Evolutionary conservation across 1,140 invertebrate genomes (phyloP), one percentile per base, ranked within the genome.

Genomic region (Lordiphosa clarofinis): DNA sequence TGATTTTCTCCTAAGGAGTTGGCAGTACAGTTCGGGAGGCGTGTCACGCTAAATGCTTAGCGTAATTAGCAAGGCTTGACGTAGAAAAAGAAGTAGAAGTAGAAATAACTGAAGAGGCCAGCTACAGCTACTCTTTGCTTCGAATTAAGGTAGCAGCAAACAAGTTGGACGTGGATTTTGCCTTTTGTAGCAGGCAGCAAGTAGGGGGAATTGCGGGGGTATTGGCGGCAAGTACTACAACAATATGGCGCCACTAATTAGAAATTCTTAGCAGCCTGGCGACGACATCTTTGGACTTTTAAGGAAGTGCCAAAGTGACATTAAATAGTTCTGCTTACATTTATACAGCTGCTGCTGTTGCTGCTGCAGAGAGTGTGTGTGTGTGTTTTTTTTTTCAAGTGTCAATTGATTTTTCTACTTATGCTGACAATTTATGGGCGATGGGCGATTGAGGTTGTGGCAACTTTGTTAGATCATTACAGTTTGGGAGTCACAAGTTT

Each of bases 161-260:
- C 73, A 73, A 78, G 78, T 64, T 68, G 39, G 55, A 36, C 21
- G 53, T 33, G 36, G 31, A 28, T 21, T 15, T 13, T 36, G 35
- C 33, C 64, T 37, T 33, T 42, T 50, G 48, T 38, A 21, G 36
- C 13, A 9, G 15, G 39, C 39, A 19, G 33, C 35, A 47, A 37
- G 42, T n/a, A 36, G n/a, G 3, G 24, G 24, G 13, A 49, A 7
- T 4, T 50, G 50, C 33, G 47, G 47, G 48, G 59, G 56, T n/a
- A 74, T 79, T 66, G 74, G 65, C 66, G 66, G 58, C 66, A 50
- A 33, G 38, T 46, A 54, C 38, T 69, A 58, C 67, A 69, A 69
- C 78, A 82, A 82, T 82, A 84, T 82, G 78, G 78, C 78, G 78
- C 78, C 78, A 82, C 78, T 84, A 82, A 82, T 82, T 82, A 82